A percentile compares a stretch with the other conserved stretches of the same genome.
These are phyloP conservation scores for Dicranocentrus wangi DNA, from an alignment of 2,888 invertebrate genomes.

Conservation along the genomic window DNA sequence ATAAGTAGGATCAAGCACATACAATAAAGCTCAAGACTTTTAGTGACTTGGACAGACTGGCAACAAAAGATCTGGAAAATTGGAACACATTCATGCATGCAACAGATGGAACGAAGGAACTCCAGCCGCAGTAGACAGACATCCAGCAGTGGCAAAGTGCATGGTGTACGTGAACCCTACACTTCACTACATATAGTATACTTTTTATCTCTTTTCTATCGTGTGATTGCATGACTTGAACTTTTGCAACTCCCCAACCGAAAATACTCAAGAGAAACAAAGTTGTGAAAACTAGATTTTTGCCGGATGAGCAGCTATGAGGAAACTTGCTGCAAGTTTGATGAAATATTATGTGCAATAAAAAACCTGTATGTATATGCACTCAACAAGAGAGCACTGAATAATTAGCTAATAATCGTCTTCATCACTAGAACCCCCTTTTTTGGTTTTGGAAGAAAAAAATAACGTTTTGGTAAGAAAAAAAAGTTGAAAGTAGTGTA, in stretches of 20 bases:
- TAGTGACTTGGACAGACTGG: no score
- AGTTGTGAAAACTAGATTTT: constrained; percentile 47
- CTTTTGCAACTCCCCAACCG: neutral
- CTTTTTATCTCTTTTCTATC: no score
- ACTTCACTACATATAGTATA: no score
- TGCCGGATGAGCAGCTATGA: constrained; percentile 54
- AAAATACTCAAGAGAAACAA: neutral
- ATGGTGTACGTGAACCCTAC: neutral
- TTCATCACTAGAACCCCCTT: neutral
- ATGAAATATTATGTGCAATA: constrained; percentile 2
- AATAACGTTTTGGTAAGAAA: neutral
- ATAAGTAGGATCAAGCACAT: no score
- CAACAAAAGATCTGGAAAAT: no score
- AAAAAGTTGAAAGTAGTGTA: no score
- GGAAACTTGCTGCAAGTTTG: constrained; percentile 36
- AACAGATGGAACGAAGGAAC: neutral
- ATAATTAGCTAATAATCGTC: neutral
- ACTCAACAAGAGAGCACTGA: neutral
- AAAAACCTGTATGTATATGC: neutral
- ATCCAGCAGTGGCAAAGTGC: neutral
- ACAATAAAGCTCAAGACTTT: no score
- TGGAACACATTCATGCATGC: no score
- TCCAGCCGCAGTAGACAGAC: neutral
- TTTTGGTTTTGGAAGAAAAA: neutral
- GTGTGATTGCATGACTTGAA: no score